Base-by-base conservation (phyloP, 2,797 vertebrate species). In the Lagocephalus sceleratus region DNA sequence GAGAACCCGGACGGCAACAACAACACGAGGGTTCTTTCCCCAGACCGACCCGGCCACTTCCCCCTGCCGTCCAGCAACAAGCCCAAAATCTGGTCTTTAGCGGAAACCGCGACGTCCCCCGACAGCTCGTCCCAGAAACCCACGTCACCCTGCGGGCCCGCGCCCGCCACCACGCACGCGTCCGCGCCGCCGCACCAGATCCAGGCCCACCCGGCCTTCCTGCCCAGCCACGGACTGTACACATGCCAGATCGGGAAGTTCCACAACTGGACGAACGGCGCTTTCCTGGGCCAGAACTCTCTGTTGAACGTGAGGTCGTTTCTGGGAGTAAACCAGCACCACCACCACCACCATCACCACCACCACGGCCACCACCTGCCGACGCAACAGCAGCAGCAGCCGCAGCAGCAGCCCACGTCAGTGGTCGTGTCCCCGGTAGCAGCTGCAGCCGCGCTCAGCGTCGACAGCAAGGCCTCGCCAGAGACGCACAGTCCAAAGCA, bases 161-260 rank as follows among this genome's bases (percentile, higher is more conserved):
- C 89, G 35, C 63, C 74, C 61, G 60, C 74, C 61, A 63, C 67
- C 51, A 75, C 78, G 17, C 83, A 82, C 74, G 48, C 83, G 2
- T 63, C 85, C 22, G 75, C 68, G 81, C 89, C 25, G 49, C 93
- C 82, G 60, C 85, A 84, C 29, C 93, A 94, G 75, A 88, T 95
- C 60, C 94, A 95, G 51, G 73, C 82, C 9, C 96, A 99, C 68
- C 96, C 96, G 0, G 96, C 95, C 68, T 98, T 98, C 74, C 93
- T 98, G 38, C 93, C 95, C 52, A 98, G 94, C 85, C 97, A 98
- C 63, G 95, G 96, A 98, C 96, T 99, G 65, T 99, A 99, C 88
- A 99, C 97, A 0, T 99, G 97, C 80, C 96, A 97, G 86, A 97
- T 99, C 73, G 94, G 97, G 72, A 99, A 99, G 90, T 96, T 99